Evolutionary conservation across 2,888 invertebrate species (phyloP).

Genomic region (Pseudococcus jackbeardsleyi): DNA sequence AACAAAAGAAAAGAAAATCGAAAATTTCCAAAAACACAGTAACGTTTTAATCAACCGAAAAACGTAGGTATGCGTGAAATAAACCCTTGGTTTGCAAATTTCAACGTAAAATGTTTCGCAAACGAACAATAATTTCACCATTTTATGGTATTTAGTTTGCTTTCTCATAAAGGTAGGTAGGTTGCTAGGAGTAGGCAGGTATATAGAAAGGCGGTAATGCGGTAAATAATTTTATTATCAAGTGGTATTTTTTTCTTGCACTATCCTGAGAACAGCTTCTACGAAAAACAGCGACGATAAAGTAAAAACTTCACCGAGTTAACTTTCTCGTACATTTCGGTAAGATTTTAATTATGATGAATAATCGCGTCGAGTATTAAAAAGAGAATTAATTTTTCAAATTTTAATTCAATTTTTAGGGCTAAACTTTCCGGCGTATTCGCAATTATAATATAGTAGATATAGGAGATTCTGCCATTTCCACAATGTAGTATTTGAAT

Average conservation of each 20-base stretch:
- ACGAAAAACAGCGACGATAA: constrained; percentile 28
- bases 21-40: not conserved
- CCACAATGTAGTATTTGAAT: too few species aligned
- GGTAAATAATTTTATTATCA: constrained; percentile 37
- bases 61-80: not conserved
- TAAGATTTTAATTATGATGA: constrained; percentile 43
- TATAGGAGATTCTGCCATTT: not conserved
- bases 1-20: not conserved
- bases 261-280: not conserved
- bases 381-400: constrained; percentile 40
- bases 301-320: constrained; percentile 36
- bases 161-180: not conserved
- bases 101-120: not conserved
- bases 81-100: not conserved
- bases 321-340: constrained; percentile 36
- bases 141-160: constrained; percentile 15
- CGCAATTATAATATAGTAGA: not conserved
- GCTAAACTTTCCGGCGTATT: not conserved
- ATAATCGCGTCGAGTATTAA: constrained; percentile 48
- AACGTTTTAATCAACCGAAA: not conserved
- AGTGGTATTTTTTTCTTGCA: not conserved
- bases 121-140: not conserved
- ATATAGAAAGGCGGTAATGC: too few species aligned
- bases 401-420: constrained; percentile 46
- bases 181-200: not conserved